Conservation (phyloP, 2,113 vertebrate species). For the Hemibagrus wyckioides region DNA sequence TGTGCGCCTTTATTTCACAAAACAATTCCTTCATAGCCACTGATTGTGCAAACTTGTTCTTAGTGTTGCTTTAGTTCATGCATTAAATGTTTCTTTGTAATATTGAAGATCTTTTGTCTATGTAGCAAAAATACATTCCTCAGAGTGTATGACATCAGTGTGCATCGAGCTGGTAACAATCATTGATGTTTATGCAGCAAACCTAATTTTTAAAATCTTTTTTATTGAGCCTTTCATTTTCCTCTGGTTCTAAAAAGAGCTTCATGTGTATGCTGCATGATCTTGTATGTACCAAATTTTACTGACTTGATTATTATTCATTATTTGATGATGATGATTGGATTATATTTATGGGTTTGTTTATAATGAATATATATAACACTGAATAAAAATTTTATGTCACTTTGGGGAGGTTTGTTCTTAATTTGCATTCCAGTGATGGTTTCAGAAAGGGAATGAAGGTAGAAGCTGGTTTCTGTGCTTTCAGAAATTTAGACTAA, state of each 20-base stretch:
- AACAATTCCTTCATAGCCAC: not conserved
- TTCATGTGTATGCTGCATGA: conserved; percentile 7
- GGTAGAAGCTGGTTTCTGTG: no score
- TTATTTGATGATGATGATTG: not conserved
- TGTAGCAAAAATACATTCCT: no score
- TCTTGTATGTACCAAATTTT: not conserved
- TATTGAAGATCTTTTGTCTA: not conserved
- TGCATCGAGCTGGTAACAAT: not conserved
- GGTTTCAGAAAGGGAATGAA: not conserved
- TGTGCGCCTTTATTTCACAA: not conserved
- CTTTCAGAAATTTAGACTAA: no score
- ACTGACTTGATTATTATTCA: not conserved
- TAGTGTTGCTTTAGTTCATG: not conserved
- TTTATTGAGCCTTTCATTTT: not conserved
- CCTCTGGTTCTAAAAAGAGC: not conserved
- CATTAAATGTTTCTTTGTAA: not conserved
- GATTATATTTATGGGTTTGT: not conserved
- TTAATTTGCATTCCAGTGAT: not conserved
- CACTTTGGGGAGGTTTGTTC: not conserved
- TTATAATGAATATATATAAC: not conserved
- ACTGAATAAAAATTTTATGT: not conserved
- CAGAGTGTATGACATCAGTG: not conserved
- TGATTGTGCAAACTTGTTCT: not conserved
- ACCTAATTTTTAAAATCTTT: not conserved
- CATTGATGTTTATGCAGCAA: conserved; percentile 4